Conservation (phyloP, 2,888 invertebrate genomes). For the Lepidochrysops patricia region DNA sequence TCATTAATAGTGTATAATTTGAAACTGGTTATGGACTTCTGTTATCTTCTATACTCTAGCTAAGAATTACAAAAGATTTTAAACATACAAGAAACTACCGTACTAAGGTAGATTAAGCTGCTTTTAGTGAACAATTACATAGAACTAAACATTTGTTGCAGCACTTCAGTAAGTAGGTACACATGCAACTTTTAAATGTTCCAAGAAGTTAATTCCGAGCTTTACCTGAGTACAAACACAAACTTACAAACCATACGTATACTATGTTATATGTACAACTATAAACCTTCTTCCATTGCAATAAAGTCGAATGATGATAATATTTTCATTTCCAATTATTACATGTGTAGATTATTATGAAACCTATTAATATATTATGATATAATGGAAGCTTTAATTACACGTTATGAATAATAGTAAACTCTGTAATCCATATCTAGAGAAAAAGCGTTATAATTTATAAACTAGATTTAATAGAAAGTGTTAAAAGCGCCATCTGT, state of each 20-base stretch:
- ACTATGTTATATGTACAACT: too few species aligned
- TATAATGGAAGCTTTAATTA: background rate
- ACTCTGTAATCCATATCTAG: too few species aligned
- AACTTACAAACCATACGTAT: background rate
- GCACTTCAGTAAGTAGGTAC: background rate
- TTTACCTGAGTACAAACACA: background rate
- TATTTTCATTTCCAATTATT: too few species aligned
- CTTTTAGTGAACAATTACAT: background rate
- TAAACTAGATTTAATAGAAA: background rate
- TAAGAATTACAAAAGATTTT: too few species aligned
- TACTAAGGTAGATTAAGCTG: background rate
- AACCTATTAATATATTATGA: background rate
- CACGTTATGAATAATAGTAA: too few species aligned
- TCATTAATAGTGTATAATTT: too few species aligned
- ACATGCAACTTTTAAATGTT: background rate
- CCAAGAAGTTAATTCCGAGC: background rate
- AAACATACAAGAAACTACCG: background rate
- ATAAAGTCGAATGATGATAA: too few species aligned
- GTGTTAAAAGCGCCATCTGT: conserved; percentile 22
- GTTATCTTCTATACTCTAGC: too few species aligned
- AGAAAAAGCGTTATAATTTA: too few species aligned
- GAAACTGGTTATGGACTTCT: too few species aligned
- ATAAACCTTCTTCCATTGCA: too few species aligned
- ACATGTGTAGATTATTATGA: too few species aligned
- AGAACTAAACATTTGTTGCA: background rate